Conservation (phyloP, 1,140 invertebrate genomes). For the Acyrthosiphon pisum region DNA sequence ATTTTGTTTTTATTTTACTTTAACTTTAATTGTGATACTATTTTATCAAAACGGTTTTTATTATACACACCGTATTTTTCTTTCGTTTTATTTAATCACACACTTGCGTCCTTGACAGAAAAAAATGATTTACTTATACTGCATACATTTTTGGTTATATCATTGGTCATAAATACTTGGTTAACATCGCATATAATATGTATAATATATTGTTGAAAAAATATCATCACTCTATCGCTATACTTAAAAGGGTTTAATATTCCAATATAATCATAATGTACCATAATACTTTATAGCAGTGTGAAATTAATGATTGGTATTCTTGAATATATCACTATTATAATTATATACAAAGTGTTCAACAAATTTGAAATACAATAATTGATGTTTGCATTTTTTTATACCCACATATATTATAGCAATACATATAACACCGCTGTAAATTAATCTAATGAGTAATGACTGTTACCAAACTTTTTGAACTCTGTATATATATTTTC, state of each 20-base stretch:
- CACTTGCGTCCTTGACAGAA: not conserved
- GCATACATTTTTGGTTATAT: not conserved
- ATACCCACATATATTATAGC: too few relatives aligned
- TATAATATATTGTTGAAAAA: too few relatives aligned
- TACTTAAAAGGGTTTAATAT: not conserved
- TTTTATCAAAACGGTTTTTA: conserved; percentile 56
- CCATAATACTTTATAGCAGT: not conserved
- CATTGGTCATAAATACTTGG: not conserved
- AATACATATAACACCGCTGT: too few relatives aligned
- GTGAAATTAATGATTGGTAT: not conserved
- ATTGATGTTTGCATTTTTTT: too few relatives aligned
- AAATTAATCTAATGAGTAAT: too few relatives aligned
- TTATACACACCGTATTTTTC: conserved; percentile 26
- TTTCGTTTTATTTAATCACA: not conserved
- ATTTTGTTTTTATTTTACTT: conserved; percentile 51
- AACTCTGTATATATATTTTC: too few relatives aligned
- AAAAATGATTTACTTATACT: not conserved
- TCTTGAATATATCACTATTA: too few relatives aligned
- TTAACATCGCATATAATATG: too few relatives aligned
- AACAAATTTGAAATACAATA: too few relatives aligned
- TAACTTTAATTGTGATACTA: conserved; percentile 54
- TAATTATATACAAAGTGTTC: too few relatives aligned
- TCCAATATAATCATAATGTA: not conserved
- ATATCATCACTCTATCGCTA: not conserved
- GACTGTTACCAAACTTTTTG: too few relatives aligned